These are phyloP conservation scores for Leptoclinus maculatus DNA, from an alignment of 2,797 vertebrate genomes.

Conservation along the genomic window DNA sequence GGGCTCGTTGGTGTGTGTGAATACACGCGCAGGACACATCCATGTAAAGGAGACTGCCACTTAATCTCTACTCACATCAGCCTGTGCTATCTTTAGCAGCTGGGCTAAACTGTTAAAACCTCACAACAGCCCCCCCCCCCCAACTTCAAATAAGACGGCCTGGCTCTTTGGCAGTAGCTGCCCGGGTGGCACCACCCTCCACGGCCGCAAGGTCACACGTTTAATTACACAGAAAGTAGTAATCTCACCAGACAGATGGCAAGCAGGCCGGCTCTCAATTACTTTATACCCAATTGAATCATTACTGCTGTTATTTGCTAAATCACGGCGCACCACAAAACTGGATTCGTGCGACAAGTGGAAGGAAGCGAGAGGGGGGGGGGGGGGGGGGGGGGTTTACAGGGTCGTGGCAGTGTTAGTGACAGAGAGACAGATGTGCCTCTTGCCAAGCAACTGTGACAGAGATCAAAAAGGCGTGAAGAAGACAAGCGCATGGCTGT, in stretches of 20 bases:
- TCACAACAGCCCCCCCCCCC: conserved; percentile 60
- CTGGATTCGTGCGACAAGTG: conserved; percentile 66
- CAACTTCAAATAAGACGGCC: conserved; percentile 69
- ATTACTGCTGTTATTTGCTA: conserved; percentile 84
- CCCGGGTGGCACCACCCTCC: conserved; percentile 71
- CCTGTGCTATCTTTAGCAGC: conserved; percentile 80
- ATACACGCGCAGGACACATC: conserved; percentile 50
- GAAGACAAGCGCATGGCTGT: conserved; percentile 66
- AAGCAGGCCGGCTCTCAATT: conserved; percentile 79
- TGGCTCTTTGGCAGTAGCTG: conserved; percentile 67
- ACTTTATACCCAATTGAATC: conserved; percentile 84
- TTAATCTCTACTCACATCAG: conserved; percentile 77
- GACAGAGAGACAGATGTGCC: conserved; percentile 72
- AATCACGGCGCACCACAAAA: conserved; percentile 71
- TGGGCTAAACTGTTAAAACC: conserved; percentile 76
- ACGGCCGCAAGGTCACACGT: conserved; percentile 81
- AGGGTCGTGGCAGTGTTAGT: conserved; percentile 35
- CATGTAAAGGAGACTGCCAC: conserved; percentile 78
- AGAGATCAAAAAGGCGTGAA: conserved; percentile 80
- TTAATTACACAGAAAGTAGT: conserved; percentile 87
- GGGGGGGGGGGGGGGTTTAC: background rate
- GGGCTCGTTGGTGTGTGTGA: conserved; percentile 43
- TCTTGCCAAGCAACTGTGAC: conserved; percentile 77
- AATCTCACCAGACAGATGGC: conserved; percentile 86
- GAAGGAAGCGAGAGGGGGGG: background rate